Conservation (phyloP, 2,888 invertebrate species). For the Selenia dentaria region DNA sequence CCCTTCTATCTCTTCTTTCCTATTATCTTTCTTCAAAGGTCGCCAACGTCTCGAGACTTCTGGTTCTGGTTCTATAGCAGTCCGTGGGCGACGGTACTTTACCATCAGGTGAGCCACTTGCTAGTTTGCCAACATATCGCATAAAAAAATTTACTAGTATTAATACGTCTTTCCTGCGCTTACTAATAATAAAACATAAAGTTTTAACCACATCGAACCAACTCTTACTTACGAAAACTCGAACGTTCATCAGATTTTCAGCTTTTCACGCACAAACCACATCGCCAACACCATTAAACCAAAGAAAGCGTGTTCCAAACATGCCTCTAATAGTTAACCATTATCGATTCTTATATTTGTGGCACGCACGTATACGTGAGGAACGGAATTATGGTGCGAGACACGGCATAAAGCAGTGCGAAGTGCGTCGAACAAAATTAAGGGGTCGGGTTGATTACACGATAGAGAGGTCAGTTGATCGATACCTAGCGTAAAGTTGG, state of each 20-base stretch:
- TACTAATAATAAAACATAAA: too few relatives aligned
- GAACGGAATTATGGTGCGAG: conserved; percentile 42
- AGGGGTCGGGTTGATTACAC: conserved; percentile 37
- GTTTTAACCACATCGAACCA: too few relatives aligned
- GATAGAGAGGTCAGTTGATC: conserved; percentile 27
- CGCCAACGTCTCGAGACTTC: too few relatives aligned
- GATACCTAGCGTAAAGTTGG: conserved; percentile 9
- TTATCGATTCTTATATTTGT: conserved; percentile 49
- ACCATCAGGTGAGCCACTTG: too few relatives aligned
- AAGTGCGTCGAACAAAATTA: conserved; percentile 43
- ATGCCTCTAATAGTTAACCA: conserved; percentile 38
- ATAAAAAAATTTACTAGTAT: too few relatives aligned
- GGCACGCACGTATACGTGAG: conserved; percentile 47
- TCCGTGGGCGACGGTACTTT: too few relatives aligned
- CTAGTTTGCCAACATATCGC: too few relatives aligned
- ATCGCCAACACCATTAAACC: conserved; percentile 21
- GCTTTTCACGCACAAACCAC: conserved; percentile 13
- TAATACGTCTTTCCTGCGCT: too few relatives aligned
- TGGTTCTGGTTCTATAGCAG: too few relatives aligned
- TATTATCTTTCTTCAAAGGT: too few relatives aligned
- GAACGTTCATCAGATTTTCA: neutral
- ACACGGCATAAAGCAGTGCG: conserved; percentile 43
- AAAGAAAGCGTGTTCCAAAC: conserved; percentile 23
- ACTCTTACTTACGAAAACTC: neutral
- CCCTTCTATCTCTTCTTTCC: too few relatives aligned